Evolutionary conservation across 2,888 invertebrate genomes (phyloP), one percentile per base, ranked within the genome.

Genomic region (Aleiodes testaceus): DNA sequence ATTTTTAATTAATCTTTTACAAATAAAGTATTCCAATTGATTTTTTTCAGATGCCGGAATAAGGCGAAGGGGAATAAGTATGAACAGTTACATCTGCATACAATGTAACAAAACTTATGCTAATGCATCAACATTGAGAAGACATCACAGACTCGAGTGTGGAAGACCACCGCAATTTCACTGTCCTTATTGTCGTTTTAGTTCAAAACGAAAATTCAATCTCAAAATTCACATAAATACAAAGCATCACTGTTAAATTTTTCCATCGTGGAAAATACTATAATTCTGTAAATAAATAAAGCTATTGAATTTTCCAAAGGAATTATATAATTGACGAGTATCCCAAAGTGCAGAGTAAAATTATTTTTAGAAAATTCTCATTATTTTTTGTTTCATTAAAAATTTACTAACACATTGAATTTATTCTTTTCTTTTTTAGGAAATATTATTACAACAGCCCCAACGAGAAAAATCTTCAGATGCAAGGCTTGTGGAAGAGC

Each of bases 31-130:
- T 47, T 53, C 70, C 55, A 1, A 36, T 42, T 26, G 16, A 22
- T 73, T 12, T 68, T 65, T 65, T 61, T 45, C 59, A 45, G 65
- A 42, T 47, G 26, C 52, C 50, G 42, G 66, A 36, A 44, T 42
- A 36, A 50, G 69, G n/a, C 45, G 42, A 22, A 69, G 69, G 42
- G 53, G 59, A 59, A 42, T 14, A 50, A 47, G 49, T 61, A 30
- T 36, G 18, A 30, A 36, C 44, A 14, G 67, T 42, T 82, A 77
- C 52, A 78, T 77, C 0, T 91, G 91, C 81, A 85, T 84, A 73
- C 88, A 89, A 63, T 92, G 91, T 79, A 88, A 88, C 79, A 91
- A 90, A 86, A 89, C 89, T 74, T 91, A 91, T 82, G 87, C 90
- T 74, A 89, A 90, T 72, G 89, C 90, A 76, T 90, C 91, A 1